phyloP scores from a whole-genome alignment of 2,888 invertebrate species.

The Sicus ferrugineus region DNA sequence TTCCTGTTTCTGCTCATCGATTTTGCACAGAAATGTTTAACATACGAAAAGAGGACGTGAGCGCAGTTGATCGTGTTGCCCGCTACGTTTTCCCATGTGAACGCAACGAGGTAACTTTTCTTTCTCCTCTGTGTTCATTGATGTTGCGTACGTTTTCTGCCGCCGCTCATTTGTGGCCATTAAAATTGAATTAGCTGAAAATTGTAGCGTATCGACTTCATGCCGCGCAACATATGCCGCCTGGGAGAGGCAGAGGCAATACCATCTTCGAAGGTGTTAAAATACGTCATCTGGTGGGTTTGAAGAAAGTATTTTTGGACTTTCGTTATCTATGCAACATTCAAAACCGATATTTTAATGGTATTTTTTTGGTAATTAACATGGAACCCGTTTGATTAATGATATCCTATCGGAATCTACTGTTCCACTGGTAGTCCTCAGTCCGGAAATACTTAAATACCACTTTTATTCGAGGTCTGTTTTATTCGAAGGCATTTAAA shows the following conservation, averaged over 20 bases:
- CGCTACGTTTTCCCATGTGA: not conserved
- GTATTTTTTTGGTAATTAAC: slow-evolving; percentile 42
- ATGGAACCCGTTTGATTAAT: slow-evolving; percentile 56
- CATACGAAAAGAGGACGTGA: slow-evolving; percentile 34
- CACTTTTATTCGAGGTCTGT: too few relatives aligned
- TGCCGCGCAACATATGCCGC: slow-evolving; percentile 34
- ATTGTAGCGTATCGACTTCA: slow-evolving; percentile 21
- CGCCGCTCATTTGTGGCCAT: slow-evolving; percentile 52
- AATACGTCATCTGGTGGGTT: slow-evolving; percentile 31
- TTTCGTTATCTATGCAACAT: not conserved
- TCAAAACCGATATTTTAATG: slow-evolving; percentile 12
- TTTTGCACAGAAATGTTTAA: slow-evolving; percentile 41
- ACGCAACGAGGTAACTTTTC: not conserved
- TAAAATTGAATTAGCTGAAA: slow-evolving; percentile 57
- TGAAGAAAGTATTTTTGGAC: slow-evolving; percentile 26
- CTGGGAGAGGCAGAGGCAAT: slow-evolving; percentile 13
- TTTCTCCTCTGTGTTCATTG: not conserved
- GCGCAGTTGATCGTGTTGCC: not conserved
- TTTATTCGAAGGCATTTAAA: too few relatives aligned
- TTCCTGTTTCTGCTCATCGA: not conserved
- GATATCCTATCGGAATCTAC: slow-evolving; percentile 50
- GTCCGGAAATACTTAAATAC: too few relatives aligned
- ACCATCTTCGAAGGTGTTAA: slow-evolving; percentile 16
- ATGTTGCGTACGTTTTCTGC: slow-evolving; percentile 1
- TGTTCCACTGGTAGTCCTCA: too few relatives aligned